Conservation (phyloP, 2,113 vertebrate genomes). For the Mystacornis crossleyi region DNA sequence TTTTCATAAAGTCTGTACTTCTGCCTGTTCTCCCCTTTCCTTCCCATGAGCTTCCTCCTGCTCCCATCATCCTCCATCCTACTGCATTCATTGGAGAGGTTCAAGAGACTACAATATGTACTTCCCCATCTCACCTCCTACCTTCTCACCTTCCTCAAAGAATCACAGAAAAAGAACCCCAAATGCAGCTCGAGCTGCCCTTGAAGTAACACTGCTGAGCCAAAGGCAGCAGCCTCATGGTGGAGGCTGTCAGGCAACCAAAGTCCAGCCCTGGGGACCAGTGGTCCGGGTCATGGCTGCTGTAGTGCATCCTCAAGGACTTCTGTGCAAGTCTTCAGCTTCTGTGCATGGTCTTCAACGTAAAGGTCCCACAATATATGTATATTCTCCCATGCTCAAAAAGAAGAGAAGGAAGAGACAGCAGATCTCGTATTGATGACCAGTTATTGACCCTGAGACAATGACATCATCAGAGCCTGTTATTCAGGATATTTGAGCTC, state of each 20-base stretch:
- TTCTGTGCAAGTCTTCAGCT: background rate
- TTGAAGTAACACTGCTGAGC: background rate
- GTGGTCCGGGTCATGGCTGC: background rate
- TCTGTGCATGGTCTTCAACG: background rate
- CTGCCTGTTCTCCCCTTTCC: background rate
- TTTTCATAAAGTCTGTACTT: background rate
- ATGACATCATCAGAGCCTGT: background rate
- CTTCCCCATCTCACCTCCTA: background rate
- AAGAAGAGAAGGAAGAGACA: background rate
- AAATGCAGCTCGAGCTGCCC: background rate
- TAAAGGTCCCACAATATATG: background rate
- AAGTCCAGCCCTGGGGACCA: background rate
- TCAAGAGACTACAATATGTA: fast-evolving
- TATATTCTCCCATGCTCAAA: background rate
- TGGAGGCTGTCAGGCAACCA: background rate
- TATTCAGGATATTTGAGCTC: background rate
- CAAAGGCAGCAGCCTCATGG: background rate
- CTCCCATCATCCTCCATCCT: background rate
- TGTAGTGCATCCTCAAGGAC: background rate
- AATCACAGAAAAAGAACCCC: background rate
- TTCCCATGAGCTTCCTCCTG: background rate
- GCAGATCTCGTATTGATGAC: background rate
- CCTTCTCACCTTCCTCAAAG: background rate
- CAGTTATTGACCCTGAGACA: background rate
- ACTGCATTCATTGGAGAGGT: background rate